These are phyloP conservation scores for Molorchus minor DNA, from an alignment of 2,888 invertebrate genomes.

Conservation along the genomic window DNA sequence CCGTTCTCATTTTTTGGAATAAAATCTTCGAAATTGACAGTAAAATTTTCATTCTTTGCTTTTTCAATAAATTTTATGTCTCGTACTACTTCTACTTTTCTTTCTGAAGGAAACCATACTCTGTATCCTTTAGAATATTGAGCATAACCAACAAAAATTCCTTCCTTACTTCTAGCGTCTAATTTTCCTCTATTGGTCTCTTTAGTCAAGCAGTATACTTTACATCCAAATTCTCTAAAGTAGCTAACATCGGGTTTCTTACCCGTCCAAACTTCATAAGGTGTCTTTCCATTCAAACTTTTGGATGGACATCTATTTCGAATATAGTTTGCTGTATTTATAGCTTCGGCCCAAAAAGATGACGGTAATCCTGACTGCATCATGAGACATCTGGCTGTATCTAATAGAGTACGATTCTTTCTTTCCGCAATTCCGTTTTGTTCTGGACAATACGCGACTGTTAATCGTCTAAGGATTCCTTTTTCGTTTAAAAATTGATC, in stretches of 20 bases:
- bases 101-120: conserved; percentile 37
- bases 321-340: conserved; percentile 50
- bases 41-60: not conserved
- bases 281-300: conserved; percentile 39
- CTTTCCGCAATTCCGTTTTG: conserved; percentile 41
- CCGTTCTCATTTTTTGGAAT: not conserved
- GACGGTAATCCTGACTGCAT: conserved; percentile 42
- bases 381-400: conserved; percentile 43
- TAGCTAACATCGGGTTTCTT: conserved; percentile 41
- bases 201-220: conserved; percentile 36
- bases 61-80: conserved; percentile 39
- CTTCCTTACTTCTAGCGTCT: conserved; percentile 38
- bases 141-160: conserved; percentile 46
- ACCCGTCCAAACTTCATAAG: conserved; percentile 45
- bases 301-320: conserved; percentile 50
- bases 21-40: not conserved
- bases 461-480: conserved; percentile 38
- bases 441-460: conserved; percentile 36
- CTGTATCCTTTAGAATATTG: conserved; percentile 43
- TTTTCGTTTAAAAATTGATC: conserved; percentile 28
- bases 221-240: conserved; percentile 46
- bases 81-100: conserved; percentile 34
- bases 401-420: conserved; percentile 30
- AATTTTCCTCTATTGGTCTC: conserved; percentile 42
- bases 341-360: conserved; percentile 54